phyloP scores from a whole-genome alignment of 2,888 invertebrate species.

The Oscheius onirici region DNA sequence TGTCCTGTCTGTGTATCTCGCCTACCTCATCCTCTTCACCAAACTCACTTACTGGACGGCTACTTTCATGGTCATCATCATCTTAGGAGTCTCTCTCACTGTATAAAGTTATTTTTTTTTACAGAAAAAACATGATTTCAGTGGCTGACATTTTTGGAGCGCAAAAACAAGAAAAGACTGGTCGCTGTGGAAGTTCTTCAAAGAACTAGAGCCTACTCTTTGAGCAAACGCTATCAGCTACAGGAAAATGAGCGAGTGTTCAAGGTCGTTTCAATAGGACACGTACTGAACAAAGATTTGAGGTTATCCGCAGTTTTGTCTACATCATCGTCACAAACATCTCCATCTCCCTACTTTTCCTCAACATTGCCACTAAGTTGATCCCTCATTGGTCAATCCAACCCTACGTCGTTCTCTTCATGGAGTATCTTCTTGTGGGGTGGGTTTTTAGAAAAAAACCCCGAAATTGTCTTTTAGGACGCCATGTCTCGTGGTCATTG shows the following conservation, averaged over 20 bases:
- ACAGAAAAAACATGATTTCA: not conserved
- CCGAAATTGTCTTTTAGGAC: conserved; percentile 3
- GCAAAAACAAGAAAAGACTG: not conserved
- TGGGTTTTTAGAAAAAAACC: not conserved
- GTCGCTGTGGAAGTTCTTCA: not conserved
- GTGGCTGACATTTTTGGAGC: conserved; percentile 15
- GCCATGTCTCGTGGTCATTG: conserved; percentile 14
- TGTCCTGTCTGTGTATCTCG: conserved; percentile 4
- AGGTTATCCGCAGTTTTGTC: conserved; percentile 18
- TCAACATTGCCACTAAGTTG: conserved; percentile 16
- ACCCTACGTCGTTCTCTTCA: conserved; percentile 22
- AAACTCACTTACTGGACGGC: conserved; percentile 17
- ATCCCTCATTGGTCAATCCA: conserved; percentile 14
- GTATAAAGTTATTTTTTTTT: not conserved
- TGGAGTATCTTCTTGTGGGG: conserved; percentile 31
- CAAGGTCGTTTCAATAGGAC: no score
- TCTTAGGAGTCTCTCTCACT: conserved; percentile 7
- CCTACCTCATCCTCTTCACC: conserved; percentile 14
- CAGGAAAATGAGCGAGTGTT: conserved; percentile 25
- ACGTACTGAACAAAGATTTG: no score
- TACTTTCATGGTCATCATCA: conserved; percentile 11
- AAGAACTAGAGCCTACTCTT: not conserved
- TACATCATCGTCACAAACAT: conserved; percentile 29
- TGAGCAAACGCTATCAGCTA: conserved; percentile 24
- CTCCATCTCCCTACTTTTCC: not conserved